Evolutionary conservation across 2,888 invertebrate genomes (phyloP), one percentile per base, ranked within the genome.

Genomic region (Ennomos quercinarius): DNA sequence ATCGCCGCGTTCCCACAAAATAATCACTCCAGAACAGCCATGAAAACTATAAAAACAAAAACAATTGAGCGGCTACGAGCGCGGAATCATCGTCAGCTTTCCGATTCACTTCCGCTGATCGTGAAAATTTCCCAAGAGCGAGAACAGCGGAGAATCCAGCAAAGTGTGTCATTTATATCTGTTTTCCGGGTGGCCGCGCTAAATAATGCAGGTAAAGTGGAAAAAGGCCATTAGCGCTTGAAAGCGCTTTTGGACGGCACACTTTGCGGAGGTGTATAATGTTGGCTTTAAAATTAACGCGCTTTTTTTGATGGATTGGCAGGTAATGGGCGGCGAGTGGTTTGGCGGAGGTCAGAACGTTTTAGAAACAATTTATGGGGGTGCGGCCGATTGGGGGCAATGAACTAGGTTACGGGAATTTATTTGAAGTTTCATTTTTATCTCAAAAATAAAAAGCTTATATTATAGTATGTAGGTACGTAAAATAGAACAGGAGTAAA

Each of bases 91-190:
- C 64, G 55, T 61, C 62, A 56, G 63, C 57, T 63, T 67, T 69
- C 65, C 57, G 53, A 65, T 61, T 55, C 67, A 69, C 65, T 69
- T 41, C 56, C 61, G 62, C 45, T 59, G 63, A 66, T 68, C 62
- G 69, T 51, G 59, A 64, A 53, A 53, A 48, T 38, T 48, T 46
- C 12, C 41, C 37, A 45, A 57, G 54, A 27, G 45, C 40, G 41
- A 36, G 39, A 45, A 44, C 10, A 49, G 11, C n/a, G 53, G 57
- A 12, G 37, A 47, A 64, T 59, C 54, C 65, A 63, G 68, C 66
- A 66, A 75, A 77, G 75, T 73, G 73, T 78, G 76, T 76, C 81
- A 73, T 76, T 77, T 78, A 74, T 82, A 81, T 80, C 79, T 75
- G 78, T 78, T 80, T 79, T 79, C 76, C 78, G 77, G 78, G 64